Base-by-base conservation (phyloP, 2,113 vertebrate species). In the Seriola quinqueradiata region DNA sequence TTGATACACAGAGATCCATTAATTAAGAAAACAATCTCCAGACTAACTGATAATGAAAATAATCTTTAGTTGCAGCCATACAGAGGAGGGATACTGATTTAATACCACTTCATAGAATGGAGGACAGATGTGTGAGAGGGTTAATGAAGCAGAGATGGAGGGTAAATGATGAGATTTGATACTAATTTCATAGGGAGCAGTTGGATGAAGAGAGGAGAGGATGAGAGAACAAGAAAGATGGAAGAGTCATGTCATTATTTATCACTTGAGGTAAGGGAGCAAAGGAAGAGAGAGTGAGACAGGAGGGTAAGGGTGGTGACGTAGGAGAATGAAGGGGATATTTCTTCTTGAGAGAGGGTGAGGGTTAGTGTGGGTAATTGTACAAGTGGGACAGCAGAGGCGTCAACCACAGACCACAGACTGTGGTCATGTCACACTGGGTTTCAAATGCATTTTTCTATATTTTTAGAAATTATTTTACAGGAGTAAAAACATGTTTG, bases 81-180 rank as follows among this genome's bases (percentile, higher is more conserved):
- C 8, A 63, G 54, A 83, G 12, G 11, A 66, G 38, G 42, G 58
- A 72, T 0, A 61, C 9, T 42, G 32, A 71, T 71, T 65, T 61
- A 85, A 75, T 25, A 44, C 19, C 11, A 38, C 42, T 48, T 44
- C 28, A 64, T 14, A 11, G 23, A 70, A 16, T 17, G 48, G 59
- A 40, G n/a, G 11, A 25, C 25, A 32, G 40, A 28, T 28, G 11
- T 6, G 28, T 6, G 48, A 10, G 28, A 3, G 42, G 71, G 13
- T 21, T 32, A 54, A 77, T 40, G 42, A 74, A 25, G 21, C 46
- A 0, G 28, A 19, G 65, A 4, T 44, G 40, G 1, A 19, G 57
- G 55, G 21, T 34, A 28, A 77, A 78, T 44, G 54, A 83, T 57
- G 65, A 72, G 60, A 77, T 85, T n/a, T 66, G 42, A 82, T 17